phyloP scores from a whole-genome alignment of 2,113 vertebrate genomes.

The Myotis yumanensis region DNA sequence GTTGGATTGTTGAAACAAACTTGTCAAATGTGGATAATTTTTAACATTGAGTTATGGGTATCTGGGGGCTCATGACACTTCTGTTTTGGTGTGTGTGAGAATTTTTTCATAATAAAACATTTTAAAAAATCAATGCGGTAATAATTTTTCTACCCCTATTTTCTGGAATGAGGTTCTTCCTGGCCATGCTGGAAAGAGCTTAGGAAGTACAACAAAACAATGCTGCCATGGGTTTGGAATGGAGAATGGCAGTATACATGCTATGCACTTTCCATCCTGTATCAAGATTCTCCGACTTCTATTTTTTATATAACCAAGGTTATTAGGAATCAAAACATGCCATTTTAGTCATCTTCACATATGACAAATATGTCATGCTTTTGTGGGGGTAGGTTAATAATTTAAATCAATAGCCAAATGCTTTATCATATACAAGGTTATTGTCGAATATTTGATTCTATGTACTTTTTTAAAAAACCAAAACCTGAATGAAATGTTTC shows the following conservation, averaged over 20 bases:
- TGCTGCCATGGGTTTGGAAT: not conserved
- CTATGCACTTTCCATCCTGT: not conserved
- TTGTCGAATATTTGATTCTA: not conserved
- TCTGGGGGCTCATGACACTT: not conserved
- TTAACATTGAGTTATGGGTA: not conserved
- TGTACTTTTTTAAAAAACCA: not conserved
- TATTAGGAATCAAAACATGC: conserved; percentile 3
- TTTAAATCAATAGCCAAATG: not conserved
- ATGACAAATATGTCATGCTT: not conserved
- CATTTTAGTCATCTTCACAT: not conserved
- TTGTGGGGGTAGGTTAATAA: not conserved
- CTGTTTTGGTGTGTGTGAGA: not conserved
- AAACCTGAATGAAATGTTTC: not conserved
- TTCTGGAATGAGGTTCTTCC: not conserved
- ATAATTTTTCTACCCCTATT: not conserved
- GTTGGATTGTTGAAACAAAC: not conserved
- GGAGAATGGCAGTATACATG: not conserved
- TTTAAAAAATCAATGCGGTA: not conserved
- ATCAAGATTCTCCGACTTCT: not conserved
- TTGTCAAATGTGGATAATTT: not conserved
- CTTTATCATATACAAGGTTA: conserved; percentile 19
- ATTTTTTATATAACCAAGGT: conserved; percentile 6
- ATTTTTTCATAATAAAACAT: not conserved
- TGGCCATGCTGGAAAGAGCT: not conserved
- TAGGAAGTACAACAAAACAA: not conserved